Base-by-base conservation (phyloP, 2,888 invertebrate species). In the Pammene aurita region DNA sequence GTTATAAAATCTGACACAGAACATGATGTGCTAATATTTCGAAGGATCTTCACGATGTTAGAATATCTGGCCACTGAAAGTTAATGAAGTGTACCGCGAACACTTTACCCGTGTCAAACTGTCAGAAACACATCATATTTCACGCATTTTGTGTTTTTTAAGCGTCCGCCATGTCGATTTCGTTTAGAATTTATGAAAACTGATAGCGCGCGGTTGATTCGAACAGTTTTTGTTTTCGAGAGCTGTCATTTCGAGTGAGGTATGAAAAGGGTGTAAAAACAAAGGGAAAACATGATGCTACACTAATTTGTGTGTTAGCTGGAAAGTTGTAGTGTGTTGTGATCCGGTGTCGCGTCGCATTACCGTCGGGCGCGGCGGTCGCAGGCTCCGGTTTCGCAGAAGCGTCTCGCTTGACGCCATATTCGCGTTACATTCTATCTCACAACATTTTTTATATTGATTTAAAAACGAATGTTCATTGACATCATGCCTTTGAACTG, bases 81-180 rank as follows among this genome's bases (percentile, higher is more conserved):
- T 83, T 89, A 90, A 90, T 89, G 88, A 90, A 89, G 89, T 87
- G 84, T 86, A 79, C 83, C 80, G 77, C 80, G 77, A 84, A 87
- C 84, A 86, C 88, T 84, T 83, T 83, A 91, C 92, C 92, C 91
- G 77, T 83, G 87, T 91, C 91, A 91, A 84, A 78, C 85, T 89
- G 90, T 90, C 92, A 89, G 78, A 86, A 86, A 81, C 89, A 90
- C 84, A 85, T 90, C 89, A 91, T 86, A 88, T 85, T 87, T 84
- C 79, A 81, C 82, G 78, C 81, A 79, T 80, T 81, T 85, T 84
- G 85, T 84, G 74, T 83, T 84, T 85, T 84, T 80, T 77, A 79
- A 80, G 72, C 79, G 79, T 83, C 80, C 83, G 82, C 84, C 74
- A 82, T 84, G 87, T 88, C 86, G 76, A 81, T 80, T 83, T 72